These are phyloP conservation scores for Acinonyx jubatus DNA, from an alignment of 2,113 vertebrate genomes.

Conservation along the genomic window DNA sequence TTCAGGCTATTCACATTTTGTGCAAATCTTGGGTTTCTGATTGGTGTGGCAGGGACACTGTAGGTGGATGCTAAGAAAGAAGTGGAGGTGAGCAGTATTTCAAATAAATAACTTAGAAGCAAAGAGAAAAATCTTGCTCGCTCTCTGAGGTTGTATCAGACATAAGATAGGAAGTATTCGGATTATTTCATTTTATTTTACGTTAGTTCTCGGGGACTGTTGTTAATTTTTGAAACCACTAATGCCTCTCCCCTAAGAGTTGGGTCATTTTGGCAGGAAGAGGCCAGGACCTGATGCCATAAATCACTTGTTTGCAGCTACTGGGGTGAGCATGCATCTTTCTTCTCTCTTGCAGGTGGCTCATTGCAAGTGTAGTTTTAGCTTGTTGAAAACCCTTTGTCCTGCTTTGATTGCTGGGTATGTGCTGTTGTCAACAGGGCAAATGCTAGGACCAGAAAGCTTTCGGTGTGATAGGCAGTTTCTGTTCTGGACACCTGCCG, in stretches of 20 bases:
- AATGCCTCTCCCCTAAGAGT: neutral
- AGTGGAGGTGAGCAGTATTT: neutral
- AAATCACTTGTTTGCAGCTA: neutral
- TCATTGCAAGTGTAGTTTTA: neutral
- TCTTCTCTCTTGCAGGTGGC: neutral
- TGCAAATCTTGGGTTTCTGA: neutral
- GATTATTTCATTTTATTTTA: neutral
- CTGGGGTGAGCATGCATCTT: neutral
- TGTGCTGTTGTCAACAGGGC: neutral
- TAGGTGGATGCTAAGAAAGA: neutral
- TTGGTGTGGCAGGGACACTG: neutral
- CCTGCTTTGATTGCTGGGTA: neutral
- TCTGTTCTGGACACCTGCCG: conserved; percentile 50
- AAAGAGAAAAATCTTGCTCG: neutral
- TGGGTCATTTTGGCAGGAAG: neutral
- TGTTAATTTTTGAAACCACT: neutral
- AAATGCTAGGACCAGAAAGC: neutral
- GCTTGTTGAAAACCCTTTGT: neutral
- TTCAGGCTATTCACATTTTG: neutral
- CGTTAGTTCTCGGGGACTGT: neutral
- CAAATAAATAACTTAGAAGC: neutral
- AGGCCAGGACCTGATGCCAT: neutral
- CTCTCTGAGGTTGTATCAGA: neutral
- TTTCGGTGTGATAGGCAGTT: neutral
- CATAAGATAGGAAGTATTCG: neutral